Conservation (phyloP, 2,113 vertebrate genomes). For the Ciconia maguari region DNA sequence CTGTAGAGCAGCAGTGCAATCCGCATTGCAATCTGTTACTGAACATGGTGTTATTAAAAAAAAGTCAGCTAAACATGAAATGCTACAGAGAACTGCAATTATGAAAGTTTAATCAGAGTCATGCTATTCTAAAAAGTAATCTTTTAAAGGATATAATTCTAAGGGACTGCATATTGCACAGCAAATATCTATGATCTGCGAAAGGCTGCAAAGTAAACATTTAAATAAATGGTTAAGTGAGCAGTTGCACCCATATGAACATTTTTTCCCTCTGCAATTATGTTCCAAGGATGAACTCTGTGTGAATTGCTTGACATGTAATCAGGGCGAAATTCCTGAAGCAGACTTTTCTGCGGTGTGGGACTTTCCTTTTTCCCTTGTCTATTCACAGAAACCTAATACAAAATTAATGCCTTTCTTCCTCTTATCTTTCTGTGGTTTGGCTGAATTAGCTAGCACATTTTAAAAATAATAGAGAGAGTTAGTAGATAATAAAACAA, state of each 20-base stretch:
- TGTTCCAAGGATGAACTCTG: neutral
- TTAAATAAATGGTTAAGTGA: neutral
- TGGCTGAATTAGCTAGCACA: neutral
- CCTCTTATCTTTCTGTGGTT: neutral
- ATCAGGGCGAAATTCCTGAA: neutral
- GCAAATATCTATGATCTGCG: neutral
- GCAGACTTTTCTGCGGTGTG: neutral
- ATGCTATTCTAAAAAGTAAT: neutral
- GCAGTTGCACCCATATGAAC: neutral
- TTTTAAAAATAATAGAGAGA: neutral
- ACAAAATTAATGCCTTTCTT: neutral
- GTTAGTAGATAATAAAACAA: neutral
- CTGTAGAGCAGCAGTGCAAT: neutral
- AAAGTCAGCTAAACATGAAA: neutral
- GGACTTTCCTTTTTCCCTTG: neutral
- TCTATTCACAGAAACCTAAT: neutral
- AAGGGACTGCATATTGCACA: neutral
- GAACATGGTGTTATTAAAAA: neutral
- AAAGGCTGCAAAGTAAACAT: neutral
- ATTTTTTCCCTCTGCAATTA: neutral
- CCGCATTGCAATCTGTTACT: neutral
- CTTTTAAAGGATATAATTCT: neutral
- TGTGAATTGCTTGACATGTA: neutral
- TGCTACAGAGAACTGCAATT: neutral
- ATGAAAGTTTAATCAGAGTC: neutral